These are phyloP conservation scores for Tor tambroides DNA, from an alignment of 2,113 vertebrate genomes.

Conservation along the genomic window DNA sequence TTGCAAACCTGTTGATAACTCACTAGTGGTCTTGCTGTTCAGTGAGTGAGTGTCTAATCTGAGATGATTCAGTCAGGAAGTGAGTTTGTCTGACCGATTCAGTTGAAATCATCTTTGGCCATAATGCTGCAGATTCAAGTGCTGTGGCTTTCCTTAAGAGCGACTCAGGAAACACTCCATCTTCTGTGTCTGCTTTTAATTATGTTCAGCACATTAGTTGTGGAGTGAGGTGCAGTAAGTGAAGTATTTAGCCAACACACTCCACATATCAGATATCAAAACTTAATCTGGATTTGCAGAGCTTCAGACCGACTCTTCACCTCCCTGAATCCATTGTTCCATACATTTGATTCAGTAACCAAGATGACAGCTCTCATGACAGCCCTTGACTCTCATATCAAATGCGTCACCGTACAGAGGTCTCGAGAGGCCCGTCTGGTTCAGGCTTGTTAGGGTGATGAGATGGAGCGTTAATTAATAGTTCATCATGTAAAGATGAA, in stretches of 20 bases:
- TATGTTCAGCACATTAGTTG: background rate
- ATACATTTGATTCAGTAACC: background rate
- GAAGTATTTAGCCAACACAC: background rate
- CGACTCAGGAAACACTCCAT: background rate
- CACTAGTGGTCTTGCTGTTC: background rate
- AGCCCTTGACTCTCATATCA: background rate
- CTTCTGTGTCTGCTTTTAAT: background rate
- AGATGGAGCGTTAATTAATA: constrained; percentile 30
- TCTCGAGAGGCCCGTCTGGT: background rate
- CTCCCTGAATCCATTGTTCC: background rate
- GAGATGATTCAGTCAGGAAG: background rate
- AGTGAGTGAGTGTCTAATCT: background rate
- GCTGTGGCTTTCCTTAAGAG: background rate
- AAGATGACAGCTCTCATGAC: constrained; percentile 22
- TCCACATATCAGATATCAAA: background rate
- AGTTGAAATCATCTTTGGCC: background rate
- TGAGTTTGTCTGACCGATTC: background rate
- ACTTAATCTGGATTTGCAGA: background rate
- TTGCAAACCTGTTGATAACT: background rate
- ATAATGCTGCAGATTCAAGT: background rate
- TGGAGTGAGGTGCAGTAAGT: background rate
- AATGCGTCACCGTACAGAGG: background rate
- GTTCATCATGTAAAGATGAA: constrained; percentile 18
- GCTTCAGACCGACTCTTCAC: too few species aligned
- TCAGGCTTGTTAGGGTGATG: constrained; percentile 34